Base-by-base conservation (phyloP, 2,888 invertebrate species). In the Trachelus stipa region DNA sequence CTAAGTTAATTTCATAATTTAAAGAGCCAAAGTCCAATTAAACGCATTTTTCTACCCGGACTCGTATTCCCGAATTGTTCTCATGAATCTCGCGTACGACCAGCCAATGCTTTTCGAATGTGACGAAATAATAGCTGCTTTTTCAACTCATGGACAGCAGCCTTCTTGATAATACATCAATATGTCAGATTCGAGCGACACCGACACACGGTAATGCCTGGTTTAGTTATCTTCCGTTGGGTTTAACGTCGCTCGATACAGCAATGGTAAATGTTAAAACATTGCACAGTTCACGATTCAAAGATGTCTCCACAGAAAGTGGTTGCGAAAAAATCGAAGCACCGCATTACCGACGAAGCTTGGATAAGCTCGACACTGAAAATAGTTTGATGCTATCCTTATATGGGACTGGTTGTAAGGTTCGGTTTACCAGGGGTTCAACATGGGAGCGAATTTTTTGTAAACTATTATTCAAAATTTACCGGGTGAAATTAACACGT, bases 361-460 rank as follows among this genome's bases (percentile, higher is more conserved):
- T 71, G 71, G 33, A 4, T 15, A 71, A 33, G 33, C 23, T 71
- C 12, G 6, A 71, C 71, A 33, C 73, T 73, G 78, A 76, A 76
- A 78, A 78, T 78, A 76, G 78, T 78, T 71, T 75, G 68, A 68
- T 56, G 71, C 73, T 71, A 68, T 73, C 78, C 75, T 73, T 78
- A 76, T 73, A 76, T 73, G 75, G 75, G 68, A 76, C 76, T 71
- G 78, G 75, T 78, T 69, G 6, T 68, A 35, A 68, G 76, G 75
- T 75, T 76, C 75, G 34, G 75, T 76, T 76, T 78, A 73, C 78
- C 73, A 76, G 56, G 56, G 76, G 68, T 75, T 73, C 68, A 68
- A 68, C 35, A 35, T 68, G 30, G 23, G 34, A 40, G 34, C 31
- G 34, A 75, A 56, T 69, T 71, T 75, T 40, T 75, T 30, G 34